phyloP scores from a whole-genome alignment of 2,113 vertebrate species.

The Platysternon megacephalum region DNA sequence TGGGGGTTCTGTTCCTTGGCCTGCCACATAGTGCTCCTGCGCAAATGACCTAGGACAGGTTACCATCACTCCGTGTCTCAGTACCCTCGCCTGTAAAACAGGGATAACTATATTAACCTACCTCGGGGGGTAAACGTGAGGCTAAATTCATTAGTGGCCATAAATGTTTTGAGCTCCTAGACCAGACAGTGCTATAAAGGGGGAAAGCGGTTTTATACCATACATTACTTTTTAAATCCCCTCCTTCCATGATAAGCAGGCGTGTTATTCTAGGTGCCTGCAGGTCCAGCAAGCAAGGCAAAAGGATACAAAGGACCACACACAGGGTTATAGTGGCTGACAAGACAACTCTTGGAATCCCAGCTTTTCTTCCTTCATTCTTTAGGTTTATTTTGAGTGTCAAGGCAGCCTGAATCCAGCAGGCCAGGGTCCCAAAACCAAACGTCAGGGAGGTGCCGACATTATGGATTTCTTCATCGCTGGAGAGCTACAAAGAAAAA shows the following conservation, averaged over 20 bases:
- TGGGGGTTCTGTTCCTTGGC: neutral
- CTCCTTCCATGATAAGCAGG: neutral
- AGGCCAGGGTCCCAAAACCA: slow-evolving; percentile 87
- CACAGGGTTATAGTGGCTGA: slow-evolving; percentile 86
- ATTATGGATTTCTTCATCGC: slow-evolving; percentile 83
- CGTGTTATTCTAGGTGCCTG: neutral
- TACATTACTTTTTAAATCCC: neutral
- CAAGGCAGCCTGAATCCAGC: slow-evolving; percentile 91
- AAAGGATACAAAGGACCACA: slow-evolving; percentile 93
- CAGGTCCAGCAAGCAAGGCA: neutral
- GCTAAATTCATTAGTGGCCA: neutral
- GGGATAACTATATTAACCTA: neutral
- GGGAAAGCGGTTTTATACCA: too few species aligned
- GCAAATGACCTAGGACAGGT: neutral
- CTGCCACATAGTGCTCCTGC: neutral
- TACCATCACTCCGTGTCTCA: neutral
- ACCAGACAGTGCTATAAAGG: neutral
- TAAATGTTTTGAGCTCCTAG: neutral
- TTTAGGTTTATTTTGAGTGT: slow-evolving; percentile 89
- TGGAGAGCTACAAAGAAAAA: slow-evolving; percentile 80
- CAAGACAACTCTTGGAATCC: slow-evolving; percentile 84
- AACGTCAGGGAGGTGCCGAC: slow-evolving; percentile 86
- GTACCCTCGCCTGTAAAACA: neutral
- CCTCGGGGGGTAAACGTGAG: neutral
- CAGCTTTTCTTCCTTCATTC: slow-evolving; percentile 84